Evolutionary conservation across 2,113 vertebrate species (phyloP).

Genomic region (Collichthys lucidus): DNA sequence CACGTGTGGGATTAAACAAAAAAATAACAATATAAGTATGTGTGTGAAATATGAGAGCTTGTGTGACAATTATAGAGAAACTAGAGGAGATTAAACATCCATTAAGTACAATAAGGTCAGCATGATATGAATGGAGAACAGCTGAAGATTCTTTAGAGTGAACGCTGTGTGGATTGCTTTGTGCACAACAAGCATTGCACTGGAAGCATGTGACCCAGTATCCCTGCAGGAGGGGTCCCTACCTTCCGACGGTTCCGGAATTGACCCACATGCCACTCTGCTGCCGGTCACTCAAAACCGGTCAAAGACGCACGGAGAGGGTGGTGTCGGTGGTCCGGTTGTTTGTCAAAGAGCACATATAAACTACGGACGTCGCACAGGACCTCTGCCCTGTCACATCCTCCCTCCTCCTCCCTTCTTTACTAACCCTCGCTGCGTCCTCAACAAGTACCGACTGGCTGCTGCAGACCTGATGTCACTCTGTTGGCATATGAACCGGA

Average conservation of each 20-base stretch:
- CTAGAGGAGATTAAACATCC: constrained; percentile 17
- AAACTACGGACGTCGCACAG: constrained; percentile 36
- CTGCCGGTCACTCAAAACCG: constrained; percentile 72
- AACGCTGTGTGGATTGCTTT: constrained; percentile 41
- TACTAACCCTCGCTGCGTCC: constrained; percentile 30
- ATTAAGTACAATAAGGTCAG: constrained; percentile 20
- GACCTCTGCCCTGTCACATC: constrained; percentile 71
- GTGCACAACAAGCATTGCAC: constrained; percentile 34
- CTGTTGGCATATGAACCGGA: not conserved
- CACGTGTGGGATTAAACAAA: constrained; percentile 32
- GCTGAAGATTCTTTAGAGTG: not conserved
- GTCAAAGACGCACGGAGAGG: constrained; percentile 57
- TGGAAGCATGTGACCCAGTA: constrained; percentile 71
- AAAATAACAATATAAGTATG: not conserved
- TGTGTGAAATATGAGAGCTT: not conserved
- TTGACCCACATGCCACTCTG: constrained; percentile 86
- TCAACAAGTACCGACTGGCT: constrained; percentile 27
- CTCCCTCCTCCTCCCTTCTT: constrained; percentile 42
- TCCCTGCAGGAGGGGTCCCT: constrained; percentile 70
- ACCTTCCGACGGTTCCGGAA: constrained; percentile 86
- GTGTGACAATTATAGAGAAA: not conserved
- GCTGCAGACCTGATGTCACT: not conserved
- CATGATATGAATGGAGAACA: not conserved
- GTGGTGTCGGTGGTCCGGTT: constrained; percentile 15
- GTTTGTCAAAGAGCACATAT: constrained; percentile 44